Evolutionary conservation across 2,113 vertebrate genomes (phyloP).

Genomic region (Cebidichthys violaceus): DNA sequence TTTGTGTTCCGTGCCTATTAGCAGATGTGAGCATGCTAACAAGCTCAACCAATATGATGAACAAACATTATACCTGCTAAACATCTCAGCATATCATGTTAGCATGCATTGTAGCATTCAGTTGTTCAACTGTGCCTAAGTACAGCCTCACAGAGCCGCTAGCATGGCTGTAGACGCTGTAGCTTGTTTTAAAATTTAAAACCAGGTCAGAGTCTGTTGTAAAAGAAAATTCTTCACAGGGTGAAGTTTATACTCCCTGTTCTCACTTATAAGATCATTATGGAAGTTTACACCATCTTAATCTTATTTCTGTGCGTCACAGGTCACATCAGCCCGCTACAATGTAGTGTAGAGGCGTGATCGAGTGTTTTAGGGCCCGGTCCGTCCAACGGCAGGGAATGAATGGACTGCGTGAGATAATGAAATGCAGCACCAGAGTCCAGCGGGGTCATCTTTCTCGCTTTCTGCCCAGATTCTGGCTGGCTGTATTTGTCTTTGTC

Average conservation of each 20-base stretch:
- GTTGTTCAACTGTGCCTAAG: not conserved
- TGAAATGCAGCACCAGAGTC: conserved; percentile 71
- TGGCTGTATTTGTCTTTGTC: conserved; percentile 79
- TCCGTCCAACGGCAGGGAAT: conserved; percentile 57
- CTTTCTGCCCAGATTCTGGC: conserved; percentile 62
- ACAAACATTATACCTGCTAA: not conserved
- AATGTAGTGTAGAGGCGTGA: conserved; percentile 41
- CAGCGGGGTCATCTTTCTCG: conserved; percentile 72
- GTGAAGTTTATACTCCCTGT: conserved; percentile 1
- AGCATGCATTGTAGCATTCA: not conserved
- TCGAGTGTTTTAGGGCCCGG: conserved; percentile 53
- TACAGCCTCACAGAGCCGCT: not conserved
- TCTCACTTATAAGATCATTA: conserved; percentile 37
- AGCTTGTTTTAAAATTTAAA: not conserved
- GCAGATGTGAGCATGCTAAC: not conserved
- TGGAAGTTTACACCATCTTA: conserved; percentile 43
- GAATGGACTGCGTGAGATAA: conserved; percentile 71
- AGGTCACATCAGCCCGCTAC: conserved; percentile 12
- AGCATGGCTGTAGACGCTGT: not conserved
- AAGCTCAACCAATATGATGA: not conserved
- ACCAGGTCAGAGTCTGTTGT: not conserved
- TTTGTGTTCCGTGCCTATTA: not conserved
- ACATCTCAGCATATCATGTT: not conserved
- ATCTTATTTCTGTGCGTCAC: not conserved
- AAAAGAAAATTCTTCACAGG: not conserved